Evolutionary conservation across 2,797 vertebrate genomes (phyloP).

Genomic region (Anolis apletophallus): DNA sequence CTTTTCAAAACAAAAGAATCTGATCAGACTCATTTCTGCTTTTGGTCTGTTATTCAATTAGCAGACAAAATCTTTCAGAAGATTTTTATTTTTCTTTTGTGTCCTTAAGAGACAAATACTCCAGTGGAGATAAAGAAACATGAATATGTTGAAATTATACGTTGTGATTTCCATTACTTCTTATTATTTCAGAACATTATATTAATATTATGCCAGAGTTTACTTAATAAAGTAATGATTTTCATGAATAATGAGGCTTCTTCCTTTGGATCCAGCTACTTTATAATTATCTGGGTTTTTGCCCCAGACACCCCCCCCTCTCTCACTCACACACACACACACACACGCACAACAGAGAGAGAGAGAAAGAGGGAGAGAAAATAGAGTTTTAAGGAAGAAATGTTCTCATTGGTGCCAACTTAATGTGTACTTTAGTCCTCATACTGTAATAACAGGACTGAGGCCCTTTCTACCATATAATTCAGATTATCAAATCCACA

Average conservation of each 20-base stretch:
- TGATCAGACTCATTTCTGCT: conserved; percentile 49
- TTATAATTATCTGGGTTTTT: background rate
- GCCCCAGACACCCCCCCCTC: background rate
- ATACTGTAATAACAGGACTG: background rate
- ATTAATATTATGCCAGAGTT: background rate
- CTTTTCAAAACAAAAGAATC: conserved; percentile 56
- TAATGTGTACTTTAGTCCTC: no score
- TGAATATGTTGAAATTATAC: background rate
- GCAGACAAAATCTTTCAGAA: background rate
- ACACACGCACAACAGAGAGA: background rate
- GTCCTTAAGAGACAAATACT: background rate
- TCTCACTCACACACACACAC: background rate
- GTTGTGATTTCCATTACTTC: background rate
- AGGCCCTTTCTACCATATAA: no score
- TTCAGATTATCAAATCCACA: no score
- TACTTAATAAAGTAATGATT: background rate
- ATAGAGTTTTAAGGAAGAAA: background rate
- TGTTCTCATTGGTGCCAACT: background rate
- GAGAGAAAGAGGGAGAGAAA: no score
- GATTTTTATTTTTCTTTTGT: background rate
- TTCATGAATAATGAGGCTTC: no score
- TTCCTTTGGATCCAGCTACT: background rate
- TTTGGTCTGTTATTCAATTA: conserved; percentile 23
- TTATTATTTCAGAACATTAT: no score
- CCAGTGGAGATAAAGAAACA: background rate